phyloP scores from a whole-genome alignment of 2,888 invertebrate genomes.

The Orchesella flavescens region DNA sequence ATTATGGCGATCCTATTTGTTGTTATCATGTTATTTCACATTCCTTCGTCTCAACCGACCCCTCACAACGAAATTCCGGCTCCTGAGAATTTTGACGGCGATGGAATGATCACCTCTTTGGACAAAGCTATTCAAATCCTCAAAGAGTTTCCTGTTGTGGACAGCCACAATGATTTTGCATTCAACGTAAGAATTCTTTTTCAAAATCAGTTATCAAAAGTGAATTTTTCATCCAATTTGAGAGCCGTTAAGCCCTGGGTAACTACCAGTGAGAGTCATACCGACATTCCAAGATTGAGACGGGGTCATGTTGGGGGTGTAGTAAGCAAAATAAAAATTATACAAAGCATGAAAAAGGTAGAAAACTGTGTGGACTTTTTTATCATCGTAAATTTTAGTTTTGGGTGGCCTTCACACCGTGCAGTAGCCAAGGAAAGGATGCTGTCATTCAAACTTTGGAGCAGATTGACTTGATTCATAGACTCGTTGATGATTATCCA shows the following conservation, averaged over 20 bases:
- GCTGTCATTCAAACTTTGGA: slow-evolving; percentile 80
- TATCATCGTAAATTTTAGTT: too few species aligned
- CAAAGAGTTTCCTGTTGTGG: slow-evolving; percentile 1
- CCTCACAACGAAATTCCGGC: too few species aligned
- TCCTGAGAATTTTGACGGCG: too few species aligned
- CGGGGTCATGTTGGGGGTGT: slow-evolving; percentile 75
- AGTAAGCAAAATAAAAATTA: too few species aligned
- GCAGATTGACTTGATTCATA: slow-evolving; percentile 80
- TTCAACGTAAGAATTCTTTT: slow-evolving; percentile 72
- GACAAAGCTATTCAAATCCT: too few species aligned
- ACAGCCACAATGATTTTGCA: slow-evolving; percentile 73
- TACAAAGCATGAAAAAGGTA: too few species aligned
- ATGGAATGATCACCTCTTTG: too few species aligned
- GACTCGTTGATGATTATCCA: slow-evolving; percentile 77
- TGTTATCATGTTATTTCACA: too few species aligned
- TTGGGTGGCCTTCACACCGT: too few species aligned
- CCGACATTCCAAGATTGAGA: slow-evolving; percentile 75
- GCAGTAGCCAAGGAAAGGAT: too few species aligned
- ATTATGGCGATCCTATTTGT: too few species aligned
- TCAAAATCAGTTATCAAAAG: slow-evolving; percentile 72
- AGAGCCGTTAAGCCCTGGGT: slow-evolving; percentile 72
- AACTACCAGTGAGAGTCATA: slow-evolving; percentile 64
- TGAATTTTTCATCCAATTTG: slow-evolving; percentile 72
- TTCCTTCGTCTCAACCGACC: too few species aligned
- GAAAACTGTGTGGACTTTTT: background rate